These are phyloP conservation scores for Eucriotettix oculatus DNA, from an alignment of 2,888 invertebrate genomes.

Conservation along the genomic window DNA sequence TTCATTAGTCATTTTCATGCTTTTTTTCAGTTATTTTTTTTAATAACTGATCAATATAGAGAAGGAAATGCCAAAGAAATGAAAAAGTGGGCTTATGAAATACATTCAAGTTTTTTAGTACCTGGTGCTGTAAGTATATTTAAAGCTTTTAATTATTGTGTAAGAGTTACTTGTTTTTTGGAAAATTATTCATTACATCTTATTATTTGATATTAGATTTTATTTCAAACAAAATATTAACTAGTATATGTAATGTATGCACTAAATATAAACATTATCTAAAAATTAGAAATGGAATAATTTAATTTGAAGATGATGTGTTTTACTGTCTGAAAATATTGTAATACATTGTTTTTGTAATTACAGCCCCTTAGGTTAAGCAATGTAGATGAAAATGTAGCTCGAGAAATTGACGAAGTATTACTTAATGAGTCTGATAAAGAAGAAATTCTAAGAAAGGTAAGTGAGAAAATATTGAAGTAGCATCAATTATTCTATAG, in stretches of 20 bases:
- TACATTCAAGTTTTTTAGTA: slow-evolving; percentile 88
- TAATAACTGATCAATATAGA: slow-evolving; percentile 82
- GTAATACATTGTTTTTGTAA: slow-evolving; percentile 13
- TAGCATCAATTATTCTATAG: background rate
- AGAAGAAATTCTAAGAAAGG: slow-evolving; percentile 67
- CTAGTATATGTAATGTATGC: too few species aligned
- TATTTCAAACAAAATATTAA: too few species aligned
- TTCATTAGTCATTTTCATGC: slow-evolving; percentile 16
- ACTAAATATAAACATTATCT: too few species aligned
- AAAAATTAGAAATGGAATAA: too few species aligned
- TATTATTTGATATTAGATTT: too few species aligned
- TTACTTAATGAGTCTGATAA: slow-evolving; percentile 71
- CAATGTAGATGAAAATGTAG: slow-evolving; percentile 72
- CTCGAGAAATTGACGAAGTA: slow-evolving; percentile 78
- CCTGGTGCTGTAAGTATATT: slow-evolving; percentile 60
- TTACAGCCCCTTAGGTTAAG: slow-evolving; percentile 59
- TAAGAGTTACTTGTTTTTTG: too few species aligned
- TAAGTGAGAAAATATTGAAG: slow-evolving; percentile 19
- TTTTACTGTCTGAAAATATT: background rate
- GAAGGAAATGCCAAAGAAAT: slow-evolving; percentile 75
- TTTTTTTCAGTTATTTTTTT: slow-evolving; percentile 55
- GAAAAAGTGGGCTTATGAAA: slow-evolving; percentile 97
- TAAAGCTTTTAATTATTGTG: background rate
- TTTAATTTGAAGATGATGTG: slow-evolving; percentile 1
- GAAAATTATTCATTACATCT: too few species aligned